phyloP scores from a whole-genome alignment of 1,140 invertebrate species.

The Drosophila santomea region DNA sequence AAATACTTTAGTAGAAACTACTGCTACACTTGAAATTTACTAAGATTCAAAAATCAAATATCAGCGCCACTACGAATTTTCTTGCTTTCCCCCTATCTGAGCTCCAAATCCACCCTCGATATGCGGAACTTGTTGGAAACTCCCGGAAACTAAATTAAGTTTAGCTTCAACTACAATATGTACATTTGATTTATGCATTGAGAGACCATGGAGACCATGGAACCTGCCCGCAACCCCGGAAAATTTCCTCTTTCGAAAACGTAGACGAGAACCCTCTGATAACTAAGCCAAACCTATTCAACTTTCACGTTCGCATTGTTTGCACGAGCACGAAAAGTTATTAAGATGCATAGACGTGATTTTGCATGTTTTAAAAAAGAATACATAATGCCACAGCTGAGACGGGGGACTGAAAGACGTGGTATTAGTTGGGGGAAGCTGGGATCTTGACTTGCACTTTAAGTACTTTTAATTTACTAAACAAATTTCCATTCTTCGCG shows the following conservation, averaged over 20 bases:
- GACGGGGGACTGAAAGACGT: constrained; percentile 8
- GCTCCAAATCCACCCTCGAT: not conserved
- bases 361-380: constrained; percentile 75
- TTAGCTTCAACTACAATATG: constrained; percentile 61
- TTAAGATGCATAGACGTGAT: constrained; percentile 79
- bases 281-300: constrained; percentile 73
- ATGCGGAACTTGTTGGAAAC: constrained; percentile 26
- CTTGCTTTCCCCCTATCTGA: no score
- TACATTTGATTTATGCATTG: constrained; percentile 65
- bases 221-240: not conserved
- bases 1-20: no score
- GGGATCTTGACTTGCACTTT: constrained; percentile 45
- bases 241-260: constrained; percentile 3
- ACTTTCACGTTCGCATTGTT: constrained; percentile 79
- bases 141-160: constrained; percentile 53
- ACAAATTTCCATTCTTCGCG: constrained; percentile 53
- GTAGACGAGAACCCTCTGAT: constrained; percentile 40
- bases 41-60: not conserved
- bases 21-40: no score
- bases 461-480: constrained; percentile 63
- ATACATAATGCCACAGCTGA: constrained; percentile 44
- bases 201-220: constrained; percentile 29
- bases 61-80: no score
- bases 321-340: constrained; percentile 78
- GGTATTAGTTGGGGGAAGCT: constrained; percentile 10